Evolutionary conservation across 2,888 invertebrate genomes (phyloP).

Genomic region (Apodemia duryi): DNA sequence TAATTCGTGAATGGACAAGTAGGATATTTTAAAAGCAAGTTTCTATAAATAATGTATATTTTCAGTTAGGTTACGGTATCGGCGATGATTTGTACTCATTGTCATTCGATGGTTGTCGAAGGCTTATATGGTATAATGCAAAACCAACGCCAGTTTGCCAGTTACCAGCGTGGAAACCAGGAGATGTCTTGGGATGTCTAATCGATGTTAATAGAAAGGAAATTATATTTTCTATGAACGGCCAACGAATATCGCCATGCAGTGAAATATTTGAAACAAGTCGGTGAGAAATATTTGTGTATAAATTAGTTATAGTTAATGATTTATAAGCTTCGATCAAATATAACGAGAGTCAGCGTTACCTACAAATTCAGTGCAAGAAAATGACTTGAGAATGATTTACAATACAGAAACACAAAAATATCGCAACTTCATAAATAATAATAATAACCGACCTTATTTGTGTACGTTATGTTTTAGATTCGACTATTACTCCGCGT

Average conservation of each 20-base stretch:
- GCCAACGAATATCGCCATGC: constrained; percentile 83
- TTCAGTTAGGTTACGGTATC: constrained; percentile 95
- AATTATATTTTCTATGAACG: constrained; percentile 92
- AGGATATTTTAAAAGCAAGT: too few relatives aligned
- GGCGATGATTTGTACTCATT: constrained; percentile 94
- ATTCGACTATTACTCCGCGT: too few relatives aligned
- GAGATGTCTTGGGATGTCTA: constrained; percentile 91
- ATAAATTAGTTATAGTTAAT: too few relatives aligned
- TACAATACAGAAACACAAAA: too few relatives aligned
- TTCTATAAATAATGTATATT: not conserved
- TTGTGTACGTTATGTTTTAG: too few relatives aligned
- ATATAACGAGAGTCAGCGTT: too few relatives aligned
- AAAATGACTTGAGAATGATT: too few relatives aligned
- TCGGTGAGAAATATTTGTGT: constrained; percentile 81
- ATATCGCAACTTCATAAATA: too few relatives aligned
- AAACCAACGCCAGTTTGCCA: constrained; percentile 79
- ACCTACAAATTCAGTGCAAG: too few relatives aligned
- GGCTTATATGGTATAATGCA: constrained; percentile 94
- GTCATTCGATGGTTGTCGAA: constrained; percentile 95
- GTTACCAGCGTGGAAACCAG: constrained; percentile 86
- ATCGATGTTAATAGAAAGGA: constrained; percentile 86
- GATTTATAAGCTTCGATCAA: too few relatives aligned
- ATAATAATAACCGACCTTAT: too few relatives aligned
- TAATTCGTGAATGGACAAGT: too few relatives aligned
- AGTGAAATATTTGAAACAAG: constrained; percentile 83